Conservation (phyloP, 2,113 vertebrate genomes). For the Plestiodon gilberti region DNA sequence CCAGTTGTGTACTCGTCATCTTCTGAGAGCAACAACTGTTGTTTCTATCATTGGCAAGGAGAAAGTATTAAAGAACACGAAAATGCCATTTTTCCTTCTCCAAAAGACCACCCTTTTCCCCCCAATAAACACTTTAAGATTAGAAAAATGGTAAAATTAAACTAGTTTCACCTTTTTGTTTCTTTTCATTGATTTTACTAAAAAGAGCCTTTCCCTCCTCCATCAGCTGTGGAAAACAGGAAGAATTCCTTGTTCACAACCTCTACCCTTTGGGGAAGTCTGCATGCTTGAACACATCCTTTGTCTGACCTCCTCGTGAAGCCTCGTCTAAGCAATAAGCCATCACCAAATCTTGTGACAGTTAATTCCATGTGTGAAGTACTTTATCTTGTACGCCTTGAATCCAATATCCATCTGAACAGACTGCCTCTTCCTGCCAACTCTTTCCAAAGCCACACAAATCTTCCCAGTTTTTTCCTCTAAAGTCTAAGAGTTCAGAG, state of each 20-base stretch:
- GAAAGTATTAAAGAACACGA: background rate
- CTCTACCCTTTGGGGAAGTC: too few relatives aligned
- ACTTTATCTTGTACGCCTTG: too few relatives aligned
- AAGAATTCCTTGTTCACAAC: too few relatives aligned
- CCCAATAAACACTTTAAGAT: background rate
- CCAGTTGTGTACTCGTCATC: slow-evolving; percentile 98
- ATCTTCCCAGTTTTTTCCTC: background rate
- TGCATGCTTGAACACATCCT: too few relatives aligned
- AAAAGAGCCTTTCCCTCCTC: background rate
- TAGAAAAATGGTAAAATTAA: too few relatives aligned
- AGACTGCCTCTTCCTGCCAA: background rate
- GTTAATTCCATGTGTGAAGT: too few relatives aligned
- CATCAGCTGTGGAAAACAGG: background rate
- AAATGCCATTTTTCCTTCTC: background rate
- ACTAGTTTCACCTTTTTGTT: too few relatives aligned
- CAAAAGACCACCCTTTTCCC: background rate
- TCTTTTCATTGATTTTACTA: background rate
- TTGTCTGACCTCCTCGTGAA: too few relatives aligned
- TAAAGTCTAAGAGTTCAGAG: background rate
- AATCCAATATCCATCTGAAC: too few relatives aligned
- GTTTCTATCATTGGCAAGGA: slow-evolving; percentile 77
- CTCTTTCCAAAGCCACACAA: background rate
- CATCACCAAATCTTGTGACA: too few relatives aligned
- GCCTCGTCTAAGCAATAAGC: too few relatives aligned
- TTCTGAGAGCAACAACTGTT: slow-evolving; percentile 91